Evolutionary conservation across 2,113 vertebrate species (phyloP), one percentile per base, ranked within the genome.

Genomic region (Hymenochirus boettgeri): DNA sequence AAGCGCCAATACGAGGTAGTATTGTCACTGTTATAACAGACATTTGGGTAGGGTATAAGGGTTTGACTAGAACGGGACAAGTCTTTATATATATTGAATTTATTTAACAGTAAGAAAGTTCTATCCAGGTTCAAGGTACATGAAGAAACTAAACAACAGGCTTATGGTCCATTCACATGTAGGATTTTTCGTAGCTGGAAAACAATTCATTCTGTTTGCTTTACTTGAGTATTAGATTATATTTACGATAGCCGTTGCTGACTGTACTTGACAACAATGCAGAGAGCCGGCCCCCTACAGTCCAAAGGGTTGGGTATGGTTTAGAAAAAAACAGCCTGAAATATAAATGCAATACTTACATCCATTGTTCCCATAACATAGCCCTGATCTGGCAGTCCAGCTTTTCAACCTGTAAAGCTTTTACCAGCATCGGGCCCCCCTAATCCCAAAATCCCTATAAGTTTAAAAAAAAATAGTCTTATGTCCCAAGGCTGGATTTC

Each of bases 371-470:
- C 92, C 90, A 93, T 90, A 66, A n/a, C n/a, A 99, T 75, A 53
- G 96, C 74, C 45, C n/a, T n/a, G n/a, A n/a, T n/a, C n/a, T n/a
- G n/a, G 98, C 95, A 0, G 86, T 89, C 91, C 95, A 2, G 94
- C 95, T 56, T 94, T 96, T 80, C 98, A 95, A 92, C 83, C 52
- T 97, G 95, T 50, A 99, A 71, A 1, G 94, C 96, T 83, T 98
- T 98, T 7, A 87, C 96, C 69, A 99, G 85, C 55, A 82, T 64
- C 74, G n/a, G 98, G 96, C 10, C 90, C 95, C 0, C 82, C 88
- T 5, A 99, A 82, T 0, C 96, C 96, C 2, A 96, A 76, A 12
- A n/a, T n/a, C 93, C 9, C 90, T 93, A 9, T 97, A 93, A 39
- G n/a, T n/a, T n/a, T n/a, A 90, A 35, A 67, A 98, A 75, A 59